A percentile compares a stretch with the other conserved stretches of the same genome.
Evolutionary conservation across 2,797 vertebrate genomes (phyloP).

Genomic region (Danio jaintianensis): DNA sequence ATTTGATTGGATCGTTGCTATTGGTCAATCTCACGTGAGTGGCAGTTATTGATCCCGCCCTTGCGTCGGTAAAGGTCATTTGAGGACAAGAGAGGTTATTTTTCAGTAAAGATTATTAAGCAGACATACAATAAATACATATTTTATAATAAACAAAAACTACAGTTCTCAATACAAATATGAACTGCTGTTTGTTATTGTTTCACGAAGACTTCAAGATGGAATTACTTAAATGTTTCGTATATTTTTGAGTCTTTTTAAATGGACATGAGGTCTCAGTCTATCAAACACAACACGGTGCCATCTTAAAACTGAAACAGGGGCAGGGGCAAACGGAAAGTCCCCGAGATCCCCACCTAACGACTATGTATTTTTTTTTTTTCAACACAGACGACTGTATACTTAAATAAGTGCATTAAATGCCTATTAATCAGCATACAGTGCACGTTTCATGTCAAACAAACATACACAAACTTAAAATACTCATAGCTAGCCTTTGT

Average conservation of each 20-base stretch:
- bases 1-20: too few relatives aligned
- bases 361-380: background rate
- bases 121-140: too few relatives aligned
- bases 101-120: too few relatives aligned
- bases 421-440: background rate
- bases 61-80: too few relatives aligned
- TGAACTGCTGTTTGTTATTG: too few relatives aligned
- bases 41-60: too few relatives aligned
- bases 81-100: too few relatives aligned
- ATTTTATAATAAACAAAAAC: too few relatives aligned
- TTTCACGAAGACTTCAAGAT: too few relatives aligned
- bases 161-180: too few relatives aligned
- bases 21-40: too few relatives aligned
- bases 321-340: conserved; percentile 65
- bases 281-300: background rate
- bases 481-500: too few relatives aligned
- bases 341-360: conserved; percentile 57
- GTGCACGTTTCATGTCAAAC: background rate
- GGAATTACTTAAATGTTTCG: background rate
- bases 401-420: background rate
- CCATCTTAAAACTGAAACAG: background rate
- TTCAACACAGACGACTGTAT: background rate
- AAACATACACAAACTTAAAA: background rate
- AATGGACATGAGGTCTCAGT: background rate
- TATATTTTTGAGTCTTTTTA: background rate